These are phyloP conservation scores for Allacma fusca DNA, from an alignment of 2,888 invertebrate genomes.

Conservation along the genomic window DNA sequence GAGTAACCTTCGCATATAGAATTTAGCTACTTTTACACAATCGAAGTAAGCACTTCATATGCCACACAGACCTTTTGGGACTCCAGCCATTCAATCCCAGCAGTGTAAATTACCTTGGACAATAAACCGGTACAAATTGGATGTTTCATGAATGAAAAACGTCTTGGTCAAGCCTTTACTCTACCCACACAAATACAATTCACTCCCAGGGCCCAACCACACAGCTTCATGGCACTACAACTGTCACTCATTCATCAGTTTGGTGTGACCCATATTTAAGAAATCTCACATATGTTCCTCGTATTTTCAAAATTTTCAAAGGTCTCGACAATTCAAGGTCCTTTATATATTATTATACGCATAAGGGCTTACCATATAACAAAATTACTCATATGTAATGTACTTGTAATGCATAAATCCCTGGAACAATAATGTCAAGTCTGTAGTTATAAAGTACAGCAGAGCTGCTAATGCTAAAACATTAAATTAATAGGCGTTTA, in stretches of 20 bases:
- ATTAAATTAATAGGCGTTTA: no score
- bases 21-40: no score
- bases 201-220: neutral
- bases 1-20: neutral
- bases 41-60: no score
- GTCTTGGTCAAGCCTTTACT: conserved; percentile 27
- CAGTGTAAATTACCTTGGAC: conserved; percentile 33
- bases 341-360: no score
- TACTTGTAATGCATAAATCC: no score
- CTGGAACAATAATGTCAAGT: no score
- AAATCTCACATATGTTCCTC: neutral
- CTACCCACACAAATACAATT: neutral
- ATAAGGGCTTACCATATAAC: no score
- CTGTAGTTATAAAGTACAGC: no score
- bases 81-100: neutral
- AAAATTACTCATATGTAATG: no score
- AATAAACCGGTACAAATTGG: conserved; percentile 37
- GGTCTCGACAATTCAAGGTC: neutral
- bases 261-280: no score
- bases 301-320: neutral
- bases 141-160: conserved; percentile 25
- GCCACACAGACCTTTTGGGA: conserved; percentile 18
- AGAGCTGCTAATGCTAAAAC: no score
- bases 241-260: conserved; percentile 19
- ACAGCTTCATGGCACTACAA: neutral